phyloP scores from a whole-genome alignment of 2,113 vertebrate species.

The Scalopus aquaticus region DNA sequence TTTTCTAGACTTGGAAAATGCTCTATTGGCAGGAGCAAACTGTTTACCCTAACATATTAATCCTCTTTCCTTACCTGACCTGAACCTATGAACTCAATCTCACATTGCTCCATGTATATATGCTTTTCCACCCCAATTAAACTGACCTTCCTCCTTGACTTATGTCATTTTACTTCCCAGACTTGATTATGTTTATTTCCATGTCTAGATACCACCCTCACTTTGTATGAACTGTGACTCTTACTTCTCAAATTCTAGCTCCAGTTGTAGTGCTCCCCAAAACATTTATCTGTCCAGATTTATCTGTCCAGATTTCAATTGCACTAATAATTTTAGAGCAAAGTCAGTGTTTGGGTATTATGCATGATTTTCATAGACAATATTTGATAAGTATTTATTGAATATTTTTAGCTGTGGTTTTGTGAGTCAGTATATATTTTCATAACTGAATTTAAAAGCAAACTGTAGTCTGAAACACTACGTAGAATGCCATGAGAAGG shows the following conservation, averaged over 20 bases:
- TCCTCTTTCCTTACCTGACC: not conserved
- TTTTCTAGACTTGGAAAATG: not conserved
- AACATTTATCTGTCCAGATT: not conserved
- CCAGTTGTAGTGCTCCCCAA: not conserved
- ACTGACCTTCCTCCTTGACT: not conserved
- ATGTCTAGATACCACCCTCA: not conserved
- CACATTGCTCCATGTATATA: too few relatives aligned
- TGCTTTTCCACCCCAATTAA: not conserved
- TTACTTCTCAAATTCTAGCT: conserved; percentile 24
- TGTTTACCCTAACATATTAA: not conserved
- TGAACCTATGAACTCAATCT: not conserved
- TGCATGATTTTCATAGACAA: not conserved
- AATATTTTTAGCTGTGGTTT: not conserved
- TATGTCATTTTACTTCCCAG: not conserved
- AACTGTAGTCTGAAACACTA: not conserved
- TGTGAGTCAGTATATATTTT: not conserved
- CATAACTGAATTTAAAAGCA: not conserved
- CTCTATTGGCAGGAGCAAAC: not conserved
- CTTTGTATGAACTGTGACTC: not conserved
- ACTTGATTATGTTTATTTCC: not conserved
- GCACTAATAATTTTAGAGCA: not conserved
- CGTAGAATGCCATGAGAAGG: not conserved
- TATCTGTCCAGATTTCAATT: not conserved
- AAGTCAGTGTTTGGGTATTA: not conserved
- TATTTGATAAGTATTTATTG: conserved; percentile 40